Conservation (phyloP, 2,888 invertebrate species). For the Steinernema hermaphroditum region DNA sequence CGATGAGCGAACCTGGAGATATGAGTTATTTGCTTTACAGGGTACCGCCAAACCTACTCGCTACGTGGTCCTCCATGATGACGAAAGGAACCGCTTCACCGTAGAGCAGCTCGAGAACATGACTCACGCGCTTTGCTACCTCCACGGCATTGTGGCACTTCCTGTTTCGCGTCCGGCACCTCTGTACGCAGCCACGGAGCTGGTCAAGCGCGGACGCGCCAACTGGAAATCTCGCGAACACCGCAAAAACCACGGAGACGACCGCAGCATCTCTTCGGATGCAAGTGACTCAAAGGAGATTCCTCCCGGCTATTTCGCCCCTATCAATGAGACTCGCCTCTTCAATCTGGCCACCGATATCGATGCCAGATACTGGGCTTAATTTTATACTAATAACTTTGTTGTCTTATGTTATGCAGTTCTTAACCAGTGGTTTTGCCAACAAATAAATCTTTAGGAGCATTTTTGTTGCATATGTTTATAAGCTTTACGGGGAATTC, state of each 20-base stretch:
- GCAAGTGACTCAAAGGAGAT: no score
- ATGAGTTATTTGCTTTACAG: slow-evolving; percentile 29
- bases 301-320: no score
- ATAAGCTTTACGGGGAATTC: no score
- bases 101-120: slow-evolving; percentile 35
- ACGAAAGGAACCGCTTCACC: slow-evolving; percentile 17
- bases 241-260: not conserved
- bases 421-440: no score
- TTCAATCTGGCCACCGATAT: no score
- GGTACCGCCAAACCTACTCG: slow-evolving; percentile 51
- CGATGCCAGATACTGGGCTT: no score
- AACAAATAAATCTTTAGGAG: no score
- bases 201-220: slow-evolving; percentile 50
- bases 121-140: slow-evolving; percentile 42
- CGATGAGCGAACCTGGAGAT: not conserved
- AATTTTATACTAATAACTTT: no score
- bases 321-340: no score
- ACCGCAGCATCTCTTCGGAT: no score
- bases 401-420: no score
- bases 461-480: no score
- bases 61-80: slow-evolving; percentile 42
- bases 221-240: slow-evolving; percentile 42
- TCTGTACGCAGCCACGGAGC: slow-evolving; percentile 45
- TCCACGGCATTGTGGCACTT: slow-evolving; percentile 42
- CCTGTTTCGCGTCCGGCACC: slow-evolving; percentile 46